phyloP scores from a whole-genome alignment of 2,888 invertebrate genomes.

The Flexamia atlantica region DNA sequence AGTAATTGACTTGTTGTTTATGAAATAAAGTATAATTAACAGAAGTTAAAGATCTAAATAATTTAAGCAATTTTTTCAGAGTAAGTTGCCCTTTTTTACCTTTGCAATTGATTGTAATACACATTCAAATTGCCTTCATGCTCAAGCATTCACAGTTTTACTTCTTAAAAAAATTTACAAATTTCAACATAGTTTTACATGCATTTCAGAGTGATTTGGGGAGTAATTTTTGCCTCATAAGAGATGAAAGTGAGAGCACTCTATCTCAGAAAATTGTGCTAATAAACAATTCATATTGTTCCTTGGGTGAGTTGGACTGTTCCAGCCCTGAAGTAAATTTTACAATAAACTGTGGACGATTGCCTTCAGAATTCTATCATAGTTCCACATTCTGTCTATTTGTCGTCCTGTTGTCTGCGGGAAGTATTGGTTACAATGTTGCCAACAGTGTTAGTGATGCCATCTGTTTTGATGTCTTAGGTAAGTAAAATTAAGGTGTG shows the following conservation, averaged over 20 bases:
- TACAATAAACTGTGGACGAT: neutral
- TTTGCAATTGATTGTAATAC: too few relatives aligned
- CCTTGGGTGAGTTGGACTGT: neutral
- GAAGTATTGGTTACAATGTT: slow-evolving; percentile 90
- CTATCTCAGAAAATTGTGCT: neutral
- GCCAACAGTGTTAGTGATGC: slow-evolving; percentile 93
- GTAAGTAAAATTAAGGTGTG: slow-evolving; percentile 76
- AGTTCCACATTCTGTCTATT: slow-evolving; percentile 84
- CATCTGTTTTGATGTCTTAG: slow-evolving; percentile 92
- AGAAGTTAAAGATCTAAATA: too few relatives aligned
- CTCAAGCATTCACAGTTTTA: too few relatives aligned
- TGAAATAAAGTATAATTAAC: too few relatives aligned
- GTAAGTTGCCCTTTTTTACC: too few relatives aligned
- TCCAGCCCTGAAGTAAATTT: neutral
- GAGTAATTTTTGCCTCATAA: neutral
- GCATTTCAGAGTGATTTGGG: slow-evolving; percentile 6
- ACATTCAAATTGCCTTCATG: too few relatives aligned
- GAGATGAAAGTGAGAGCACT: neutral
- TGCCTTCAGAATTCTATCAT: slow-evolving; percentile 69
- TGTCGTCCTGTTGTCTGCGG: slow-evolving; percentile 83
- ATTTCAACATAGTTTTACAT: neutral
- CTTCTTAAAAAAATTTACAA: too few relatives aligned
- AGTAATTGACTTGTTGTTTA: too few relatives aligned
- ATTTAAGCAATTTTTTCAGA: too few relatives aligned
- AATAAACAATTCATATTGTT: neutral